These are phyloP conservation scores for Eurystomus gularis DNA, from an alignment of 2,113 vertebrate species.

Conservation along the genomic window DNA sequence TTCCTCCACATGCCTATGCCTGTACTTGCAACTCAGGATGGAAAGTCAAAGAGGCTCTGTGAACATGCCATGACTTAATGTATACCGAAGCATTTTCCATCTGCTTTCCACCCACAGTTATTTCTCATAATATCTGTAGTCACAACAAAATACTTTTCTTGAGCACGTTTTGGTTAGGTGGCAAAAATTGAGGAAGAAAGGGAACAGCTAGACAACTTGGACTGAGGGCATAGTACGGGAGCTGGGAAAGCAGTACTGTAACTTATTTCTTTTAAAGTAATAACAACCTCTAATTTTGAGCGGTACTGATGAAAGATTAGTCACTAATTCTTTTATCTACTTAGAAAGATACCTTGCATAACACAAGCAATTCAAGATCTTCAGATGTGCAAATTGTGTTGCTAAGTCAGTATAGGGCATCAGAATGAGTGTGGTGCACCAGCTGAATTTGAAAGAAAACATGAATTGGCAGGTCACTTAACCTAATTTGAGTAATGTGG, in stretches of 20 bases:
- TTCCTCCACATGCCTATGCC: not conserved
- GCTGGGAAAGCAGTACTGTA: not conserved
- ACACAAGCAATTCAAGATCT: not conserved
- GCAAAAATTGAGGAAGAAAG: not conserved
- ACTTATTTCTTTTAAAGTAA: not conserved
- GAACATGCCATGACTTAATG: not conserved
- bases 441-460: constrained; percentile 8
- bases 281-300: not conserved
- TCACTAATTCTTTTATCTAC: not conserved
- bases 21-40: not conserved
- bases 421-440: not conserved
- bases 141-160: constrained; percentile 27
- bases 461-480: not conserved
- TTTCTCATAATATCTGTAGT: constrained; percentile 5
- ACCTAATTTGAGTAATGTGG: not conserved
- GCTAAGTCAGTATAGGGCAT: not conserved
- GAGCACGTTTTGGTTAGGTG: constrained; percentile 1
- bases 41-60: constrained; percentile 4
- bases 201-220: not conserved
- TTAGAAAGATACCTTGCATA: not conserved
- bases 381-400: not conserved
- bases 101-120: constrained; percentile 7
- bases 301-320: not conserved
- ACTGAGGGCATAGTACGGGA: not conserved
- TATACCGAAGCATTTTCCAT: constrained; percentile 26